Evolutionary conservation across 2,888 invertebrate species (phyloP).

Genomic region (Drosophila neonasuta): DNA sequence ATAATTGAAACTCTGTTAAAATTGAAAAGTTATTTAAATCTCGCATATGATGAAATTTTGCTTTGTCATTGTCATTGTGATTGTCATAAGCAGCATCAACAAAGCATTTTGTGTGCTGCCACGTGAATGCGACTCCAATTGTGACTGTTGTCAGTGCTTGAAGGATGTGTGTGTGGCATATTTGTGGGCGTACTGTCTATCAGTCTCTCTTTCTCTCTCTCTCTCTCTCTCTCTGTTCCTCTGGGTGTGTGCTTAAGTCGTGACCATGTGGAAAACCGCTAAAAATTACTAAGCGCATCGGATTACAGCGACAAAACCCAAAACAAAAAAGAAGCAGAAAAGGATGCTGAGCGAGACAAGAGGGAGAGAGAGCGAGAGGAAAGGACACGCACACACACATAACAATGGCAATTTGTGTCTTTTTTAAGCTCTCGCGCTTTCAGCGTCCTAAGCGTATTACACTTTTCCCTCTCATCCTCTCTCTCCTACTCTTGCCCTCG

Average conservation of each 20-base stretch:
- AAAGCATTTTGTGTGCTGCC: not conserved
- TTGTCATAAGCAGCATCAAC: not conserved
- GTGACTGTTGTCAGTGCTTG: conserved; percentile 27
- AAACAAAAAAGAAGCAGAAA: conserved; percentile 17
- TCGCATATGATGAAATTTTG: conserved; percentile 1
- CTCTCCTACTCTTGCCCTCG: not conserved
- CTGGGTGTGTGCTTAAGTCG: conserved; percentile 18
- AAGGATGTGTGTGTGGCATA: conserved; percentile 21
- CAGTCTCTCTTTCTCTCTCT: not conserved
- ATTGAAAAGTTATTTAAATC: conserved; percentile 18
- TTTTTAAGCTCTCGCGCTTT: conserved; percentile 57
- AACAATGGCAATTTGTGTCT: conserved; percentile 56
- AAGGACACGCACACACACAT: conserved; percentile 9
- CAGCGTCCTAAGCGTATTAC: conserved; percentile 56
- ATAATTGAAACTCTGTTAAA: conserved; percentile 10
- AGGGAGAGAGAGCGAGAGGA: not conserved
- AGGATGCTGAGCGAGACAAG: not conserved
- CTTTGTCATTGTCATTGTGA: not conserved
- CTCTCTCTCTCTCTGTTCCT: not conserved
- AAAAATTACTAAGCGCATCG: conserved; percentile 62
- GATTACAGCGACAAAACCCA: conserved; percentile 53
- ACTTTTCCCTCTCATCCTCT: not conserved
- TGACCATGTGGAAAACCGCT: conserved; percentile 53
- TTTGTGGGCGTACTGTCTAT: conserved; percentile 1
- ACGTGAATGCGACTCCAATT: not conserved